Conservation (phyloP, 2,888 invertebrate genomes). For the Thymelicus lineola region DNA sequence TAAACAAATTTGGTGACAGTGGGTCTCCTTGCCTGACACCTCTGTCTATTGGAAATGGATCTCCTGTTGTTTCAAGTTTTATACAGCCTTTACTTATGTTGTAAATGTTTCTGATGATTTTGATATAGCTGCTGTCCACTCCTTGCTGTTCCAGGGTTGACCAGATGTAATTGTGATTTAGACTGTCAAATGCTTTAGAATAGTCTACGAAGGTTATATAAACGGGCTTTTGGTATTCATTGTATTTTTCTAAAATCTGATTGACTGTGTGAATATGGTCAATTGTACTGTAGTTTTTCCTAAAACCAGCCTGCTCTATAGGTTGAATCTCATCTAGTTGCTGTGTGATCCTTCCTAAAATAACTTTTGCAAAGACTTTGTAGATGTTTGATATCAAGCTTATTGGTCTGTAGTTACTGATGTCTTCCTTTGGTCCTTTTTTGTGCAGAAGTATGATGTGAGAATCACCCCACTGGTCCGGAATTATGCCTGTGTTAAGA, state of each 20-base stretch:
- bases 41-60: not conserved
- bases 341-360: not conserved
- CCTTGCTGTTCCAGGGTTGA: conserved; percentile 3
- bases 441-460: conserved; percentile 10
- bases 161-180: conserved; percentile 19
- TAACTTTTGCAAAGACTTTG: not conserved
- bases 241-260: conserved; percentile 15
- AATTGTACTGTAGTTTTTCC: conserved; percentile 3
- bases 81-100: not conserved
- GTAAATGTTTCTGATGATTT: conserved; percentile 5
- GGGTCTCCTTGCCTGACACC: conserved; percentile 16
- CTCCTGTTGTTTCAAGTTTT: not conserved
- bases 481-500: not conserved
- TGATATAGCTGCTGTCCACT: conserved; percentile 9
- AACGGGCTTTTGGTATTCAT: conserved; percentile 7
- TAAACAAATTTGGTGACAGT: conserved; percentile 9
- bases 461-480: conserved; percentile 1
- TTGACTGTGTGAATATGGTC: conserved; percentile 17
- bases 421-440: conserved; percentile 26
- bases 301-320: conserved; percentile 15
- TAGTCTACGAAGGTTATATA: conserved; percentile 38
- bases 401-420: conserved; percentile 33
- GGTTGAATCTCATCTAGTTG: conserved; percentile 22
- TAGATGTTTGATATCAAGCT: conserved; percentile 27
- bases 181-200: conserved; percentile 32